Evolutionary conservation across 2,888 invertebrate genomes (phyloP).

Genomic region (Chorisops tibialis): DNA sequence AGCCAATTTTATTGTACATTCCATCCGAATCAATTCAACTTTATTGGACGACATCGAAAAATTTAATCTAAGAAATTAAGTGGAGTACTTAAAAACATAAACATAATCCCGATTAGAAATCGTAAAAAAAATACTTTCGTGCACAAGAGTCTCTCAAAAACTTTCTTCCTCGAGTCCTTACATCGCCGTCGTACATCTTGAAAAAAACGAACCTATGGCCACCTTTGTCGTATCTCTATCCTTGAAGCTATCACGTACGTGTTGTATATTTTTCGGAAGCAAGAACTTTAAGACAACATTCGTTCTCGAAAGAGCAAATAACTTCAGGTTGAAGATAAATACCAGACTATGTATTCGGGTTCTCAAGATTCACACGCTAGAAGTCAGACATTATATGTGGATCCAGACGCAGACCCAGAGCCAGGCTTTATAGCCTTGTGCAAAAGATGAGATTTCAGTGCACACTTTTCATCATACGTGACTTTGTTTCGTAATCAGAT

Average conservation of each 20-base stretch:
- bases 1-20: too few species aligned
- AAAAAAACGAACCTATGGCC: too few species aligned
- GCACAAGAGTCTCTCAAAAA: too few species aligned
- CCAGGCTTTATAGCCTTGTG: constrained; percentile 13
- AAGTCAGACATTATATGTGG: constrained; percentile 16
- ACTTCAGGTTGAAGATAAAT: constrained; percentile 21
- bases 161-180: too few species aligned
- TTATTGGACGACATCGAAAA: too few species aligned
- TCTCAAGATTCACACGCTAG: constrained; percentile 3
- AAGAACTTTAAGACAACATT: constrained; percentile 20
- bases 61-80: too few species aligned
- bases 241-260: constrained; percentile 11
- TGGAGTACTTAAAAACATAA: too few species aligned
- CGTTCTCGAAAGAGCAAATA: constrained; percentile 20
- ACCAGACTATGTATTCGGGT: not conserved
- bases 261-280: constrained; percentile 14
- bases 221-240: not conserved
- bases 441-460: constrained; percentile 26
- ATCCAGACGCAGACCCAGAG: too few species aligned
- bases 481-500: constrained; percentile 18
- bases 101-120: too few species aligned
- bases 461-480: constrained; percentile 25
- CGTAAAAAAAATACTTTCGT: too few species aligned
- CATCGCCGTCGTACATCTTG: too few species aligned
- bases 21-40: too few species aligned